These are phyloP conservation scores for Tiliacea aurago DNA, from an alignment of 2,888 invertebrate genomes.

Conservation along the genomic window DNA sequence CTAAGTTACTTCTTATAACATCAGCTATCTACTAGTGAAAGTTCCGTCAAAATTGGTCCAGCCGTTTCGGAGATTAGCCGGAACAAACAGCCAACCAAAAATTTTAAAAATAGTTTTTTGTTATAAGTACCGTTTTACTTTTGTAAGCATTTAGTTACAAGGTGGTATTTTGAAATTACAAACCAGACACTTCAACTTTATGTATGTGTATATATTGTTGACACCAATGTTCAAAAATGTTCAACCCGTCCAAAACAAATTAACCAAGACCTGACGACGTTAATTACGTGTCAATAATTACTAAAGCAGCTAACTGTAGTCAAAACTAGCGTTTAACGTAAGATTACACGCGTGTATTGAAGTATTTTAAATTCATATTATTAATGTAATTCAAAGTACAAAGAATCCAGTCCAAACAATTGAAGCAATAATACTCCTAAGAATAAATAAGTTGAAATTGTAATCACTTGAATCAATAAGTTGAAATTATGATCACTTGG, in stretches of 20 bases:
- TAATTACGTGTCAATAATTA: background rate
- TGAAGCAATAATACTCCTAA: background rate
- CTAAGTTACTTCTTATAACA: too few species aligned
- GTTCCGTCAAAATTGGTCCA: too few species aligned
- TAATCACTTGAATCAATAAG: constrained; percentile 1
- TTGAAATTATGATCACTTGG: background rate
- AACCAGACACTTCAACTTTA: too few species aligned
- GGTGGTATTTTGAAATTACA: too few species aligned
- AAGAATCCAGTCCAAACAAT: background rate
- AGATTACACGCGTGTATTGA: background rate
- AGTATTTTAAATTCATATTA: background rate
- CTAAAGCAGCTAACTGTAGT: background rate
- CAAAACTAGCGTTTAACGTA: background rate
- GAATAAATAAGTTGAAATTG: background rate
- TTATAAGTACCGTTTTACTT: too few species aligned
- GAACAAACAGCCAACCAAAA: too few species aligned
- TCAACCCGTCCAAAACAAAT: constrained; percentile 1
- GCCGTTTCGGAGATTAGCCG: too few species aligned
- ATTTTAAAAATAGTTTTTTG: too few species aligned
- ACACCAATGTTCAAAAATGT: background rate
- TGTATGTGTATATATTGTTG: background rate
- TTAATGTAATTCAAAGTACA: constrained; percentile 7
- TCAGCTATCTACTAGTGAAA: too few species aligned
- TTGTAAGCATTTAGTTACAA: too few species aligned
- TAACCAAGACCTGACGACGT: background rate